phyloP scores from a whole-genome alignment of 1,140 invertebrate species.

The Meloidogyne chitwoodi region DNA sequence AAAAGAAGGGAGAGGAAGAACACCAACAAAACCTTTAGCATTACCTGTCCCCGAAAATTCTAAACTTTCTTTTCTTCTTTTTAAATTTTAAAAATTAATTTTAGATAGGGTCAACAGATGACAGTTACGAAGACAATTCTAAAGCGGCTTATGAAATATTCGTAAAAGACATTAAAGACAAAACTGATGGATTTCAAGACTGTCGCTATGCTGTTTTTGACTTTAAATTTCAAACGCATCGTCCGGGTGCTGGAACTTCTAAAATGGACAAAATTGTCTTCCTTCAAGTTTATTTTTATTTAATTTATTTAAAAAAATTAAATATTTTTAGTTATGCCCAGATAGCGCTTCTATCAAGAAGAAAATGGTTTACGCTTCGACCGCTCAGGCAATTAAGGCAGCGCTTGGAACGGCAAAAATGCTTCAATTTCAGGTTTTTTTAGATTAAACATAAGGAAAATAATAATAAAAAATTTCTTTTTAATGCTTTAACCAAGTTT shows the following conservation, averaged over 20 bases:
- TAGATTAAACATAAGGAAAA: neutral
- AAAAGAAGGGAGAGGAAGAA: too few species aligned
- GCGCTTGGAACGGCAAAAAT: slow-evolving; percentile 59
- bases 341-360: slow-evolving; percentile 61
- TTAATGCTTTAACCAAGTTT: too few species aligned
- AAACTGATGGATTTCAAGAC: slow-evolving; percentile 52
- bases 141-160: slow-evolving; percentile 58
- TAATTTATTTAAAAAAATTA: neutral
- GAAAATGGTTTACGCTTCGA: slow-evolving; percentile 62
- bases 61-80: too few species aligned
- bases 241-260: slow-evolving; percentile 54
- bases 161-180: slow-evolving; percentile 54
- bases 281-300: slow-evolving; percentile 40
- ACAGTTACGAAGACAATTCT: slow-evolving; percentile 58
- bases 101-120: slow-evolving; percentile 39
- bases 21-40: too few species aligned
- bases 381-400: slow-evolving; percentile 61
- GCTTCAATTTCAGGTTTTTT: slow-evolving; percentile 57
- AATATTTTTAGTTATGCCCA: slow-evolving; percentile 50
- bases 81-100: too few species aligned
- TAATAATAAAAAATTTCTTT: too few species aligned
- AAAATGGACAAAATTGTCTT: slow-evolving; percentile 61
- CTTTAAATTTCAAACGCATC: slow-evolving; percentile 57
- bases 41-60: too few species aligned
- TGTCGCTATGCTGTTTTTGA: slow-evolving; percentile 60